These are phyloP conservation scores for Rhopalosiphum padi DNA, from an alignment of 1,140 invertebrate genomes.

Conservation along the genomic window DNA sequence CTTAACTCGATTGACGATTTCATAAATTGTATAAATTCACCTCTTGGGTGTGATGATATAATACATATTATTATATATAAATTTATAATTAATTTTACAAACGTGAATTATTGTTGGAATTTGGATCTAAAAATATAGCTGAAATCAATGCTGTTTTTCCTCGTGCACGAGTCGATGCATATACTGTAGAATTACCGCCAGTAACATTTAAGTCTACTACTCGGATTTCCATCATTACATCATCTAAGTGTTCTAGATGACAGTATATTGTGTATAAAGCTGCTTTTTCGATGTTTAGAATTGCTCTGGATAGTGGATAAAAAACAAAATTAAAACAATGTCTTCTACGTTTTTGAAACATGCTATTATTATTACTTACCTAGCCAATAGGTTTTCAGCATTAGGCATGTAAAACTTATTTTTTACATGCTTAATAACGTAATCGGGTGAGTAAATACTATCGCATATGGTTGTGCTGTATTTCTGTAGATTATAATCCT, in stretches of 20 bases:
- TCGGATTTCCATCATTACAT: slow-evolving; percentile 19
- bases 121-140: slow-evolving; percentile 17
- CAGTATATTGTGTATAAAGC: slow-evolving; percentile 19
- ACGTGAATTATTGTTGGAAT: not conserved
- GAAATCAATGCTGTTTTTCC: not conserved
- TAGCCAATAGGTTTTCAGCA: not conserved
- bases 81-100: not conserved
- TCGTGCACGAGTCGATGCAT: not conserved
- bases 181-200: not conserved
- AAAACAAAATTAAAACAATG: not conserved
- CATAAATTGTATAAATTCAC: no score
- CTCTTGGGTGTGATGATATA: not conserved
- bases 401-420: not conserved
- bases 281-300: not conserved
- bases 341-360: not conserved
- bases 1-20: no score
- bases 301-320: not conserved
- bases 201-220: not conserved
- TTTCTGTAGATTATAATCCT: not conserved
- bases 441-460: not conserved
- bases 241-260: not conserved
- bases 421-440: not conserved
- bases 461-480: not conserved
- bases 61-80: not conserved
- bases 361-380: not conserved